Evolutionary conservation across 2,113 vertebrate genomes (phyloP), one percentile per base, ranked within the genome.

Genomic region (Muntiacus reevesi): DNA sequence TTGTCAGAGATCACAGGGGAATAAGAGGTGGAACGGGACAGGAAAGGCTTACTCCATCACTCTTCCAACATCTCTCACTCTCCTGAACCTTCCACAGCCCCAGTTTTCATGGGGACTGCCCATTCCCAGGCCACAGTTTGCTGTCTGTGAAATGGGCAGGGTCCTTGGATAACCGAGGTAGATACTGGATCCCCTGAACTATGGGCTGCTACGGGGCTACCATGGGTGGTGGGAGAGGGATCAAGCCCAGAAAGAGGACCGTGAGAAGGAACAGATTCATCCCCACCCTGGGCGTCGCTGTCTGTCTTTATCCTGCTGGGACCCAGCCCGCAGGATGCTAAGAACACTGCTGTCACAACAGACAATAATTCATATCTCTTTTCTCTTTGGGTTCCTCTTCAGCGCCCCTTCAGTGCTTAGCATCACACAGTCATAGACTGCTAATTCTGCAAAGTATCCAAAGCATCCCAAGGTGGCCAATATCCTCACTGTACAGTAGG

Each of bases 1-100:
- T 97, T 86, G 47, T 85, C 91, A 97, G 64, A 98, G 76, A 94
- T 36, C 67, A 28, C 17, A 96, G 33, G 36, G 52, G 30, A 25
- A 62, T 67, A 19, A 91, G 30, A 87, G 36, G 27, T 89, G 10
- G 52, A 43, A 27, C 3, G 8, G 67, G 40, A n/a, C 21, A 33
- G 47, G 67, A 14, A 86, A 91, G 16, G 33, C 6, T n/a, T 76
- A 86, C 19, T 55, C 13, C 23, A 90, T 21, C 54, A 28, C 47
- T 81, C 17, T 91, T 76, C 60, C 76, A 82, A 64, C n/a, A 11
- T 71, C 52, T 57, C 17, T n/a, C 82, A 59, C 40, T 96, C 52
- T 43, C 33, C 52, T 71, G 71, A 8, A 57, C 79, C 30, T 60
- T 54, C 89, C 79, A 89, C 28, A 86, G 60, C 64, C 30, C 30